Evolutionary conservation across 2,888 invertebrate species (phyloP).

Genomic region (Acrocyrtus sp.): DNA sequence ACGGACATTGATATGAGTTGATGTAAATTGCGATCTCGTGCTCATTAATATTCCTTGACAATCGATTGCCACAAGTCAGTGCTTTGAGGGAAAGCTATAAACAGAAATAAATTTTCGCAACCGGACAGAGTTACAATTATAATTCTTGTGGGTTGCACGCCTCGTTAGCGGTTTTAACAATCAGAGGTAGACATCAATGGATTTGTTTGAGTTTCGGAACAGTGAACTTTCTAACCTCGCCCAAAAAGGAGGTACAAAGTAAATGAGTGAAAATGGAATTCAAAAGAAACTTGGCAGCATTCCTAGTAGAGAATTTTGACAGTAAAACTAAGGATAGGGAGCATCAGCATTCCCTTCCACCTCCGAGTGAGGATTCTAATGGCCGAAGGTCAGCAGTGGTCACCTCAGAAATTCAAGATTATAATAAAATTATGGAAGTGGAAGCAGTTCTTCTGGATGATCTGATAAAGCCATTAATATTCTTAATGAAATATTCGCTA

Average conservation of each 20-base stretch:
- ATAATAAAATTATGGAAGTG: constrained; percentile 14
- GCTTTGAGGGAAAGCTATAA: no score
- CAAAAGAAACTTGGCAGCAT: constrained; percentile 19
- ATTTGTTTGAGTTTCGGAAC: neutral
- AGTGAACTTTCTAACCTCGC: no score
- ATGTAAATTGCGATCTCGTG: no score
- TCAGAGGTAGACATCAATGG: neutral
- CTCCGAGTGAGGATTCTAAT: neutral
- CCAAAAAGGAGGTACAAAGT: neutral
- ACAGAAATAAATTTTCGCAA: no score
- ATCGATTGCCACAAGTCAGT: neutral
- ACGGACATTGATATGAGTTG: no score
- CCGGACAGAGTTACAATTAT: no score
- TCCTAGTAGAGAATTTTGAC: constrained; percentile 19
- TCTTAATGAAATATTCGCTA: constrained; percentile 18
- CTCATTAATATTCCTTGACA: neutral
- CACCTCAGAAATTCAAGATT: neutral
- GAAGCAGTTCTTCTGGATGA: constrained; percentile 26
- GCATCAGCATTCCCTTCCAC: neutral
- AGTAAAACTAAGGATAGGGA: neutral
- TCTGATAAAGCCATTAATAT: constrained; percentile 28
- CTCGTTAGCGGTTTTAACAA: no score
- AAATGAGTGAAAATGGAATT: neutral
- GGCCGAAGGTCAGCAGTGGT: neutral
- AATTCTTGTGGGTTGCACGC: no score